Evolutionary conservation across 2,888 invertebrate species (phyloP).

Genomic region (Volucella inanis): DNA sequence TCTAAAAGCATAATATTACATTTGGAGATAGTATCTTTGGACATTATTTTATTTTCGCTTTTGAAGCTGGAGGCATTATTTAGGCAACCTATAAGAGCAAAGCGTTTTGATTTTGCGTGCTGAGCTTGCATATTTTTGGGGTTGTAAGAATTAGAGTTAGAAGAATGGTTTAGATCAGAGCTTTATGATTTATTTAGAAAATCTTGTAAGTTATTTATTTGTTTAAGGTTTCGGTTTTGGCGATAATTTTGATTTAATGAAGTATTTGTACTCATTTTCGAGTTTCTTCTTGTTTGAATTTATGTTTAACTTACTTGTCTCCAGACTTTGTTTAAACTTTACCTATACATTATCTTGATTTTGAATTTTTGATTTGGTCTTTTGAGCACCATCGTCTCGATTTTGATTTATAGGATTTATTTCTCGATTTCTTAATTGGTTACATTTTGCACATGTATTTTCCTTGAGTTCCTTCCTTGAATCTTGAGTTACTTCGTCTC

Average conservation of each 20-base stretch:
- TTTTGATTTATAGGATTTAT: too few species aligned
- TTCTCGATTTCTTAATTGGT: too few species aligned
- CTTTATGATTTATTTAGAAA: constrained; percentile 8
- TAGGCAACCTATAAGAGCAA: constrained; percentile 20
- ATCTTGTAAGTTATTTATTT: constrained; percentile 13
- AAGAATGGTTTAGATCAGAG: not conserved
- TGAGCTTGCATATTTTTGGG: not conserved
- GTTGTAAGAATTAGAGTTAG: constrained; percentile 1
- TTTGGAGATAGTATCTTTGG: constrained; percentile 13
- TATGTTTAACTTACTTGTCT: too few species aligned
- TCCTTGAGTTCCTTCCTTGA: too few species aligned
- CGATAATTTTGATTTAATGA: constrained; percentile 11
- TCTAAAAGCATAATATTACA: constrained; percentile 18
- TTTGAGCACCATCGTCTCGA: too few species aligned
- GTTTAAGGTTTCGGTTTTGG: not conserved
- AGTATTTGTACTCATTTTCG: not conserved
- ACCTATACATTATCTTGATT: too few species aligned
- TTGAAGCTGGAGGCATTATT: constrained; percentile 14
- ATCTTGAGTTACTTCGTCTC: too few species aligned
- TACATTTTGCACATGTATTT: too few species aligned
- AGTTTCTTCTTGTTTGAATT: too few species aligned
- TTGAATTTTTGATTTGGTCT: too few species aligned
- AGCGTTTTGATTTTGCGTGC: not conserved
- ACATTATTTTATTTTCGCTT: not conserved
- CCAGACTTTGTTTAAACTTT: too few species aligned